phyloP scores from a whole-genome alignment of 2,888 invertebrate species.

The Leptarthrus brevirostris region DNA sequence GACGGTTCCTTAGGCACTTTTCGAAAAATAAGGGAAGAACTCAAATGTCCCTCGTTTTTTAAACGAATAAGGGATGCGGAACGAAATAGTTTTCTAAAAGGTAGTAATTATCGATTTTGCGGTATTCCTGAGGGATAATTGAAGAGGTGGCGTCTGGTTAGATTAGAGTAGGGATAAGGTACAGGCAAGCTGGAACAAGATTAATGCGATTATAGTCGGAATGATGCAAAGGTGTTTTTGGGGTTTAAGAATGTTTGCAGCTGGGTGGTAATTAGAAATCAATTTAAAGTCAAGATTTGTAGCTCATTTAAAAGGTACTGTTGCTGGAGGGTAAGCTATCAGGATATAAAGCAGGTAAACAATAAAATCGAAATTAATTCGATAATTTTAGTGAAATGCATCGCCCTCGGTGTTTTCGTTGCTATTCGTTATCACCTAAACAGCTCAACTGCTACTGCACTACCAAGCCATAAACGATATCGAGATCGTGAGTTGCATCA shows the following conservation, averaged over 20 bases:
- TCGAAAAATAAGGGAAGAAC: background rate
- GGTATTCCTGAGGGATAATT: slow-evolving; percentile 38
- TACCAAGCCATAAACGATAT: slow-evolving; percentile 1
- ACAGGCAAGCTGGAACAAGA: slow-evolving; percentile 22
- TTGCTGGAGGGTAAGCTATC: too few species aligned
- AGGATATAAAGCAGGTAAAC: too few species aligned
- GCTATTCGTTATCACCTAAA: too few species aligned
- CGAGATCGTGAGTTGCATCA: slow-evolving; percentile 32
- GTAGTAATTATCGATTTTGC: slow-evolving; percentile 50
- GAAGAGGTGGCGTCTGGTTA: slow-evolving; percentile 40
- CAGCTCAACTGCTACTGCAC: slow-evolving; percentile 26
- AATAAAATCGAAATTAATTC: too few species aligned
- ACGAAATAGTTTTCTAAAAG: slow-evolving; percentile 46
- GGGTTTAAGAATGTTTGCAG: background rate
- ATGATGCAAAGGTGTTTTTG: slow-evolving; percentile 16
- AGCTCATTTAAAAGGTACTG: too few species aligned
- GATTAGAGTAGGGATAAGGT: slow-evolving; percentile 4
- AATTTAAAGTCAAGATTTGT: background rate
- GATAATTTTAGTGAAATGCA: too few species aligned
- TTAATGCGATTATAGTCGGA: slow-evolving; percentile 17
- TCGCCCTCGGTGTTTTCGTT: too few species aligned
- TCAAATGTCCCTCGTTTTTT: background rate
- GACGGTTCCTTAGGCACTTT: slow-evolving; percentile 28
- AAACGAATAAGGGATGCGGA: slow-evolving; percentile 36
- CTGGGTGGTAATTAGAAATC: background rate